A percentile compares a stretch with the other conserved stretches of the same genome.
Evolutionary conservation across 2,113 vertebrate species (phyloP).

Genomic region (Gallinago undulata): DNA sequence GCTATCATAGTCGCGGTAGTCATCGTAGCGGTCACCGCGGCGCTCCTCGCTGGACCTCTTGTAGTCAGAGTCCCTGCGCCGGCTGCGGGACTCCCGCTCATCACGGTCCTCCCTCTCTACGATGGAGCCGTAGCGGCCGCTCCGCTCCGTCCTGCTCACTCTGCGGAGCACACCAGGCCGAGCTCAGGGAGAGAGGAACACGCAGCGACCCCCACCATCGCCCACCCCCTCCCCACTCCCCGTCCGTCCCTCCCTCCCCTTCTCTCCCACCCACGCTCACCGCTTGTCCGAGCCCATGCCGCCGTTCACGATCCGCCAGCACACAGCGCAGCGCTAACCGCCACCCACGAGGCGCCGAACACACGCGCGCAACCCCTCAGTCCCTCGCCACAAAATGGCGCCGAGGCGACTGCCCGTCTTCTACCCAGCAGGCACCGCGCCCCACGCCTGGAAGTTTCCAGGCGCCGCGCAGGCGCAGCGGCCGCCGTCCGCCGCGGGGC

Average conservation of each 20-base stretch:
- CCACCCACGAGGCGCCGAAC: background rate
- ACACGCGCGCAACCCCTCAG: background rate
- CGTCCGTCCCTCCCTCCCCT: background rate
- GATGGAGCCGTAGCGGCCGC: constrained; percentile 92
- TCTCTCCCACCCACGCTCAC: constrained; percentile 66
- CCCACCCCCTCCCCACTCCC: no score
- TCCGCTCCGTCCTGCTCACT: constrained; percentile 92
- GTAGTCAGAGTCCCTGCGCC: constrained; percentile 87
- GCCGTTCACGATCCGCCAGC: background rate
- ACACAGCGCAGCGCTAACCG: background rate
- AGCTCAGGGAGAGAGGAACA: background rate
- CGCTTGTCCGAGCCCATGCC: constrained; percentile 94
- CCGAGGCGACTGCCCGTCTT: constrained; percentile 64
- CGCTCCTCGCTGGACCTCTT: constrained; percentile 90
- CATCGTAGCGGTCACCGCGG: constrained; percentile 88
- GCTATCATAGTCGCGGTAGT: constrained; percentile 87
- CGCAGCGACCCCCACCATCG: background rate
- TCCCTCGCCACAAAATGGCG: constrained; percentile 78
- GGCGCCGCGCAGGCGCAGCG: background rate
- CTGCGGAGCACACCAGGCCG: constrained; percentile 63
- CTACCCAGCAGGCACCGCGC: constrained; percentile 70
- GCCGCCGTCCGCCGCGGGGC: background rate
- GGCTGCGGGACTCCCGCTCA: constrained; percentile 82
- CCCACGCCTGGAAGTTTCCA: constrained; percentile 49
- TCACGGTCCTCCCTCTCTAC: constrained; percentile 88